Base-by-base conservation (phyloP, 2,888 invertebrate species). In the Ethmia dodecea region DNA sequence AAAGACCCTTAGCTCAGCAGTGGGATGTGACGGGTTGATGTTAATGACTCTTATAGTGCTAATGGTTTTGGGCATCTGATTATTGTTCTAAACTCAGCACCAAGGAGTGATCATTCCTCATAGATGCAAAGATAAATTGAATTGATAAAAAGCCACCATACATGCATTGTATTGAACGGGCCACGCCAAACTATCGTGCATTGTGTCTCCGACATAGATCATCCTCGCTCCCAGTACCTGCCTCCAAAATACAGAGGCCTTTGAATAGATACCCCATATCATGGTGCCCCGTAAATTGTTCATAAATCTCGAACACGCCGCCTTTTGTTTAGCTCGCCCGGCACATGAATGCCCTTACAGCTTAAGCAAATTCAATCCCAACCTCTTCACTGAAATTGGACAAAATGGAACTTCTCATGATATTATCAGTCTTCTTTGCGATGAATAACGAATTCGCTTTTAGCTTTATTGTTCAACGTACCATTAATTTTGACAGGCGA, bases 261-360 rank as follows among this genome's bases (percentile, higher is more conserved):
- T 75, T 75, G 73, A 78, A 75, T 77, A 68, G 72, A 73, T 72
- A 71, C 67, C 74, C 79, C 77, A 78, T 76, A 78, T 79, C 77
- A 80, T 74, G n/a, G n/a, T 71, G 76, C 71, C 63, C 63, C 60
- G 72, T 71, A 74, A 80, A 81, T 75, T 74, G 81, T 75, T 69
- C 75, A 78, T 81, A 83, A 83, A 81, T 81, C 76, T 79, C 69
- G 64, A 66, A 70, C 64, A 62, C 22, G 26, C 61, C 63, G 68
- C 67, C 80, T 77, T 78, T 83, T 83, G 83, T 80, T 80, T 78
- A 72, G 71, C 56, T 51, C 48, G 47, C 52, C 49, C 52, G 55
- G 57, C 51, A 52, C 60, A 59, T 66, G 72, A 70, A 72, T 66
- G 60, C 63, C 59, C 60, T 49, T 43, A 31, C 42, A 51, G 55